These are phyloP conservation scores for Syrphus vitripennis DNA, from an alignment of 2,888 invertebrate genomes.

Conservation along the genomic window DNA sequence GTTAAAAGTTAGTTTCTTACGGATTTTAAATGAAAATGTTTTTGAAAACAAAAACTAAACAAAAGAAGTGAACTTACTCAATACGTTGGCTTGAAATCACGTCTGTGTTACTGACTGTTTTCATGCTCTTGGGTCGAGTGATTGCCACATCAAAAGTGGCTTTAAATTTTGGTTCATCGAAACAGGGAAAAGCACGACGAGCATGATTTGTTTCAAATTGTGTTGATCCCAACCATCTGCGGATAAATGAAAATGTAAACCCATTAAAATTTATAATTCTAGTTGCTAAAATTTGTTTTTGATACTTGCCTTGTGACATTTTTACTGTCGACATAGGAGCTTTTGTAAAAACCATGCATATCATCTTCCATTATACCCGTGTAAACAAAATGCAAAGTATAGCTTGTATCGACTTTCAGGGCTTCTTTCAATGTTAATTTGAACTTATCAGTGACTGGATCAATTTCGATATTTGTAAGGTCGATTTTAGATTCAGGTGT, in stretches of 20 bases:
- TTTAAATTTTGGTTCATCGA: slow-evolving; percentile 89
- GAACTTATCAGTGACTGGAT: slow-evolving; percentile 80
- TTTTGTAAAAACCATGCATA: slow-evolving; percentile 82
- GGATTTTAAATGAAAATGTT: no score
- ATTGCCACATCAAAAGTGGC: slow-evolving; percentile 84
- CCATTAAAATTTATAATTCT: not conserved
- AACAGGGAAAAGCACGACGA: slow-evolving; percentile 89
- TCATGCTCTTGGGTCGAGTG: slow-evolving; percentile 77
- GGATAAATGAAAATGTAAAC: not conserved
- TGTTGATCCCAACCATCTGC: slow-evolving; percentile 85
- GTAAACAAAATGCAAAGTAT: slow-evolving; percentile 82
- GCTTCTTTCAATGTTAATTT: slow-evolving; percentile 78
- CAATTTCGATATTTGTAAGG: slow-evolving; percentile 67
- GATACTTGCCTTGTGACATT: slow-evolving; percentile 76
- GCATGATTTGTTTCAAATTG: slow-evolving; percentile 87
- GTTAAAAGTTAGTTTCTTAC: not conserved
- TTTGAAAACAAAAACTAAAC: no score
- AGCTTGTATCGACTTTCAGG: slow-evolving; percentile 77
- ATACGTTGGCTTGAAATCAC: slow-evolving; percentile 25
- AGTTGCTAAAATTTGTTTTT: not conserved
- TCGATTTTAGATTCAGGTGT: slow-evolving; percentile 71
- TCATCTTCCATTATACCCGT: slow-evolving; percentile 82
- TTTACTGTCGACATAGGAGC: slow-evolving; percentile 78
- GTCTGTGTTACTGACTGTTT: slow-evolving; percentile 75
- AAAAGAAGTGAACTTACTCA: slow-evolving; percentile 74